Conservation (phyloP, 35 echinoderm and acorn worm genomes). For the Lytechinus variegatus region DNA sequence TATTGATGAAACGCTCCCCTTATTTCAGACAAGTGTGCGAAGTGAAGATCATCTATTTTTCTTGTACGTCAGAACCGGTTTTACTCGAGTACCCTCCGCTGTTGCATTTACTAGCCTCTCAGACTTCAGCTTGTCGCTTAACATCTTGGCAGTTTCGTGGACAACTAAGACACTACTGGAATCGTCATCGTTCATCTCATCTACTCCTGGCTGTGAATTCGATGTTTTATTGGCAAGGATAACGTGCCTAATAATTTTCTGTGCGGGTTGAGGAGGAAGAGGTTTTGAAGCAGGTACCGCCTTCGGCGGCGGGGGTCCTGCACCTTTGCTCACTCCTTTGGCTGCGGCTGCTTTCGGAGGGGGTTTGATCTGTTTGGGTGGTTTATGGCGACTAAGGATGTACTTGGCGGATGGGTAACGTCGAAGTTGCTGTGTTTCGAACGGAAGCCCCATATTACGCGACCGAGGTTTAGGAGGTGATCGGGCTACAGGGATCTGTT, state of each 20-base stretch:
- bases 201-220: not conserved
- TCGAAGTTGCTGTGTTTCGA: not conserved
- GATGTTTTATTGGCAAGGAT: not conserved
- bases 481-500: not conserved
- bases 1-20: no score
- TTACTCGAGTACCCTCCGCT: not conserved
- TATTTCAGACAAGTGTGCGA: no score
- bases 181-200: not conserved
- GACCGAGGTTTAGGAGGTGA: not conserved
- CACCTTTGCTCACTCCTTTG: not conserved
- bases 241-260: not conserved
- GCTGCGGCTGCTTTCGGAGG: not conserved
- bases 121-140: not conserved
- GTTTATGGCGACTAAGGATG: not conserved
- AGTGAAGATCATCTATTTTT: conserved; percentile 11
- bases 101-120: not conserved
- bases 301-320: not conserved
- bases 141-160: not conserved
- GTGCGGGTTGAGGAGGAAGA: not conserved
- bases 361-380: not conserved
- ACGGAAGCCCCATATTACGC: not conserved
- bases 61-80: conserved; percentile 17
- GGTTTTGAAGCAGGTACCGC: not conserved
- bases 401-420: not conserved
- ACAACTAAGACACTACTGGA: not conserved